Evolutionary conservation across 1,140 invertebrate species (phyloP).

Genomic region (Oedothorax gibbosus): DNA sequence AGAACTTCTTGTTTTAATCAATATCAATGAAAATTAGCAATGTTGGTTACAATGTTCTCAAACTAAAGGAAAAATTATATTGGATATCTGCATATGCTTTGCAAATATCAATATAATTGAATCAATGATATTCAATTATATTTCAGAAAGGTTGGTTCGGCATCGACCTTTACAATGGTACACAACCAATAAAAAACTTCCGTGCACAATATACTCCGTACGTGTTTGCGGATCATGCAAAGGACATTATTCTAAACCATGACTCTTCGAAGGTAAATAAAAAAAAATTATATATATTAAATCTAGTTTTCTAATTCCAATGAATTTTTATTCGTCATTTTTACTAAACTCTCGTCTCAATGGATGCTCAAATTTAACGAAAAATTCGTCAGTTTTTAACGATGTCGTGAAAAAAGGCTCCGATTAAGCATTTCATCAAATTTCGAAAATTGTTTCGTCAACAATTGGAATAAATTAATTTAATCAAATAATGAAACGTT

Average conservation of each 20-base stretch:
- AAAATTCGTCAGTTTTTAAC: too few species aligned
- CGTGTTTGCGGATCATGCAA: slow-evolving; percentile 65
- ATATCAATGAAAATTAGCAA: too few species aligned
- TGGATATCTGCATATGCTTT: not conserved
- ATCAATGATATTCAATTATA: not conserved
- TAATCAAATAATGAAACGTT: too few species aligned
- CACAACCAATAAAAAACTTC: not conserved
- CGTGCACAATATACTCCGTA: slow-evolving; percentile 66
- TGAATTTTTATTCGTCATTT: not conserved
- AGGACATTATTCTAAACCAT: slow-evolving; percentile 66
- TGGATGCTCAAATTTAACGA: too few species aligned
- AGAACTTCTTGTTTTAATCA: too few species aligned
- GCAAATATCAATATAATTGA: not conserved
- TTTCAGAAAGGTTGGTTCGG: not conserved
- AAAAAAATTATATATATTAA: slow-evolving; percentile 2
- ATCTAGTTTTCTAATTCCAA: not conserved
- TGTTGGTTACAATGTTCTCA: too few species aligned
- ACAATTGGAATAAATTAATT: too few species aligned
- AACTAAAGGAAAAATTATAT: too few species aligned
- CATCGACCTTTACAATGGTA: not conserved
- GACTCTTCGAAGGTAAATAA: slow-evolving; percentile 66
- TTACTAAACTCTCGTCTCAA: too few species aligned
- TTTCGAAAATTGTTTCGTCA: too few species aligned
- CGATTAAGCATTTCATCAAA: too few species aligned
- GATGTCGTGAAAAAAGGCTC: too few species aligned